phyloP scores from a whole-genome alignment of 1,140 invertebrate species.

The Rhopalosiphum maidis region DNA sequence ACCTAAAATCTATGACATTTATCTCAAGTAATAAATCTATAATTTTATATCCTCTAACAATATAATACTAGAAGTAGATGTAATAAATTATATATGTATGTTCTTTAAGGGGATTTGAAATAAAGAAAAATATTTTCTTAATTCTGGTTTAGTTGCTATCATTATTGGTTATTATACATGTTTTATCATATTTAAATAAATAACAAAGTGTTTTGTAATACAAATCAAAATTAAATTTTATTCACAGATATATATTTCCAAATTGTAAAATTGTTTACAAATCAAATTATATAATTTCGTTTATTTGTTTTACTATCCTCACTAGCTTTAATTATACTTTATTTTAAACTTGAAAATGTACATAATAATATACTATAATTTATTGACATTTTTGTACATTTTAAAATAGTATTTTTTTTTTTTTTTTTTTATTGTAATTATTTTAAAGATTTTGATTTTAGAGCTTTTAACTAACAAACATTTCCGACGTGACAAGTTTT shows the following conservation, averaged over 20 bases:
- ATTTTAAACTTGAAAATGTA: background rate
- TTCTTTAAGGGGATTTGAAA: background rate
- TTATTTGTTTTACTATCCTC: background rate
- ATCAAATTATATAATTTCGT: too few relatives aligned
- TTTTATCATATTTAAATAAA: background rate
- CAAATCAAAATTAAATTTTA: background rate
- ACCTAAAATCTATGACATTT: background rate
- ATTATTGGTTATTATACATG: background rate
- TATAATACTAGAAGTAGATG: background rate
- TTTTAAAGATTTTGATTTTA: constrained; percentile 12
- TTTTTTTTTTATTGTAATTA: background rate
- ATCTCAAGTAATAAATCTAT: background rate
- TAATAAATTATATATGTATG: background rate
- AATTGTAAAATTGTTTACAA: too few relatives aligned
- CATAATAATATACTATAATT: background rate
- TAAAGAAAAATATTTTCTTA: background rate
- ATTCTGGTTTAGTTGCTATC: background rate
- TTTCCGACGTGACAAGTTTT: constrained; percentile 5
- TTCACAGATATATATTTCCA: background rate
- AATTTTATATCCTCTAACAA: background rate
- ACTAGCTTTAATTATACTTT: background rate
- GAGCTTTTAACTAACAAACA: constrained; percentile 24
- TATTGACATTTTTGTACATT: background rate
- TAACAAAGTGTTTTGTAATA: background rate
- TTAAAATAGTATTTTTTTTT: background rate